phyloP scores from a whole-genome alignment of 2,888 invertebrate species.

The Rhagonycha fulva region DNA sequence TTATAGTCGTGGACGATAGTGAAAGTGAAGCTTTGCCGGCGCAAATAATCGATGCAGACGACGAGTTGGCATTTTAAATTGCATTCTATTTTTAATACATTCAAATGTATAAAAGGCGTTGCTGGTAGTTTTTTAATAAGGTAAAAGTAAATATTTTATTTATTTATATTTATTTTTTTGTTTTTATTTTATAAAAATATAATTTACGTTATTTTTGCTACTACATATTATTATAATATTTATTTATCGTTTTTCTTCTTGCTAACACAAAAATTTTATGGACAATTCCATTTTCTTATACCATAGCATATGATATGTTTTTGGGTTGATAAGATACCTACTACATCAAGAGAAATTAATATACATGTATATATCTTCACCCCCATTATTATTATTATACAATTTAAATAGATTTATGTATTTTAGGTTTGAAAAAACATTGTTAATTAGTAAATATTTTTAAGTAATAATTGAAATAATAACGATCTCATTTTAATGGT shows the following conservation, averaged over 20 bases:
- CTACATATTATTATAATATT: neutral
- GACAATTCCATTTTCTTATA: neutral
- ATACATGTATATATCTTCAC: neutral
- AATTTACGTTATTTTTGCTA: neutral
- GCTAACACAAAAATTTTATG: neutral
- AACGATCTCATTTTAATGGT: neutral
- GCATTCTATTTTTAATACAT: neutral
- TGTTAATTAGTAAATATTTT: neutral
- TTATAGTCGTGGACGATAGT: slow-evolving; percentile 54
- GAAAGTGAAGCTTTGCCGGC: neutral
- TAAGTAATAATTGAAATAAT: neutral
- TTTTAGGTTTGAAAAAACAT: neutral
- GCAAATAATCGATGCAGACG: neutral
- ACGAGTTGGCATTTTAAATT: slow-evolving; percentile 9
- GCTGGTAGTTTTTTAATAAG: neutral
- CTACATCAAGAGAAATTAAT: neutral
- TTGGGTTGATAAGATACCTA: neutral
- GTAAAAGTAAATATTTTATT: neutral
- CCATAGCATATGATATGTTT: neutral
- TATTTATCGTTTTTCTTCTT: neutral
- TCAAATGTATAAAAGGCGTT: neutral
- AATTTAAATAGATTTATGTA: neutral
- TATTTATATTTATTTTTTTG: slow-evolving; percentile 3
- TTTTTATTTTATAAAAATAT: neutral
- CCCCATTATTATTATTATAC: neutral